Percentiles rank a stretch among this genome's conserved stretches.
Evolutionary conservation across 2,797 vertebrate species (phyloP).

Genomic region (Micrastur ruficollis): DNA sequence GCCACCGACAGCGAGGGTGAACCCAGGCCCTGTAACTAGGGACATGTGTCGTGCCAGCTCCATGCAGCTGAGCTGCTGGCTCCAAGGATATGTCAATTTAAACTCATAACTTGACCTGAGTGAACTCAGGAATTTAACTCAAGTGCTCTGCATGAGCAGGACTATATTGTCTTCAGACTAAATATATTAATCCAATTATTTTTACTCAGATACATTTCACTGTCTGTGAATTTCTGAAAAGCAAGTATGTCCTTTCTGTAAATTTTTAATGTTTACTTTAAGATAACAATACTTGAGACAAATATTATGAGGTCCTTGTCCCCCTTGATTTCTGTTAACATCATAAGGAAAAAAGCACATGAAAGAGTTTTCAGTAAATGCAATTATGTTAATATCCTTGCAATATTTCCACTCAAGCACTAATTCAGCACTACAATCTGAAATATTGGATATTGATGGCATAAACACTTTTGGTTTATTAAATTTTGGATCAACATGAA

Average conservation of each 20-base stretch:
- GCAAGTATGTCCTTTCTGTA: neutral
- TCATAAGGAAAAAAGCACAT: neutral
- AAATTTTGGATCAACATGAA: neutral
- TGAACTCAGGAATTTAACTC: neutral
- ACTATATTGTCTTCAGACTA: neutral
- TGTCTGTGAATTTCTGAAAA: neutral
- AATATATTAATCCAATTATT: neutral
- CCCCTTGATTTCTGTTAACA: neutral
- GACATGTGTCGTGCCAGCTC: neutral
- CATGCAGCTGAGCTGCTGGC: neutral
- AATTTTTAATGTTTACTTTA: neutral
- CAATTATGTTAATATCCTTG: neutral
- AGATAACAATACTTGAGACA: neutral
- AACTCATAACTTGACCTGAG: neutral
- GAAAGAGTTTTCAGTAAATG: neutral
- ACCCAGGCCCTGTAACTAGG: neutral
- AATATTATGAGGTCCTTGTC: neutral
- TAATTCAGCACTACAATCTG: neutral
- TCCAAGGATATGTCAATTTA: neutral
- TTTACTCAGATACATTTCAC: neutral
- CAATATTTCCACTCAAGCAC: neutral
- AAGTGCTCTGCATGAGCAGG: neutral
- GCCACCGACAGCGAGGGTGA: fast-evolving
- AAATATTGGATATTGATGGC: neutral
- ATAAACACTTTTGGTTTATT: neutral